Evolutionary conservation across 2,797 vertebrate species (phyloP).

Genomic region (Caiman crocodilus): DNA sequence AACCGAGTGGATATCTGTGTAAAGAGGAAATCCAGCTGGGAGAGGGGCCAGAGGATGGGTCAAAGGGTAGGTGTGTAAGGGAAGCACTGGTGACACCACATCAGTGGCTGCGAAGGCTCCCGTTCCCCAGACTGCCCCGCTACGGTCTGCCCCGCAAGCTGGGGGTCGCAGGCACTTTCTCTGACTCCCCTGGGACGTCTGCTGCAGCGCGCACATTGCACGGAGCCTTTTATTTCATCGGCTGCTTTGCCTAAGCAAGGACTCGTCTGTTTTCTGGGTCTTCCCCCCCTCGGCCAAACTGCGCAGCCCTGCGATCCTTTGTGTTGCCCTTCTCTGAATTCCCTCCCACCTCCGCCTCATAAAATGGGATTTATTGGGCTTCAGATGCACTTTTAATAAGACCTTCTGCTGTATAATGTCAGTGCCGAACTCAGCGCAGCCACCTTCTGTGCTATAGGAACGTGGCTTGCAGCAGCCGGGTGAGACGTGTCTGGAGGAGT

Average conservation of each 20-base stretch:
- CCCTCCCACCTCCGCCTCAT: constrained; percentile 47
- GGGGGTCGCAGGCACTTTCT: neutral
- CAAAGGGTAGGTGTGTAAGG: neutral
- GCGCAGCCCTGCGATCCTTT: neutral
- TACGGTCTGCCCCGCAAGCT: neutral
- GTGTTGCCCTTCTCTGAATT: constrained; percentile 37
- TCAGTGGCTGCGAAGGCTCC: neutral
- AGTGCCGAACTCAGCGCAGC: constrained; percentile 42
- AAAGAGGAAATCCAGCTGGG: neutral
- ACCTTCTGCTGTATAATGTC: constrained; percentile 55
- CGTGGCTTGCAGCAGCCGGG: constrained; percentile 26
- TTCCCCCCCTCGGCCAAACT: neutral
- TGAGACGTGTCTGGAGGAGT: neutral
- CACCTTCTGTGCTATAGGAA: constrained; percentile 57
- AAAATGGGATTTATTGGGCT: constrained; percentile 42
- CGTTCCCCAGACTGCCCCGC: neutral
- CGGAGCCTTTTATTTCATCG: neutral
- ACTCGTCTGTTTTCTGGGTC: neutral
- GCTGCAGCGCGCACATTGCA: neutral
- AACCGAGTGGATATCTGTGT: too few species aligned
- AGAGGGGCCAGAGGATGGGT: neutral
- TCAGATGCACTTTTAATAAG: constrained; percentile 45
- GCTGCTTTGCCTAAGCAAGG: constrained; percentile 18
- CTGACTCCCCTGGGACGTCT: neutral
- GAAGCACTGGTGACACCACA: neutral